Percentiles rank a stretch among this genome's conserved stretches.
These are phyloP conservation scores for Melieria omissa DNA, from an alignment of 2,888 invertebrate species.

Conservation along the genomic window DNA sequence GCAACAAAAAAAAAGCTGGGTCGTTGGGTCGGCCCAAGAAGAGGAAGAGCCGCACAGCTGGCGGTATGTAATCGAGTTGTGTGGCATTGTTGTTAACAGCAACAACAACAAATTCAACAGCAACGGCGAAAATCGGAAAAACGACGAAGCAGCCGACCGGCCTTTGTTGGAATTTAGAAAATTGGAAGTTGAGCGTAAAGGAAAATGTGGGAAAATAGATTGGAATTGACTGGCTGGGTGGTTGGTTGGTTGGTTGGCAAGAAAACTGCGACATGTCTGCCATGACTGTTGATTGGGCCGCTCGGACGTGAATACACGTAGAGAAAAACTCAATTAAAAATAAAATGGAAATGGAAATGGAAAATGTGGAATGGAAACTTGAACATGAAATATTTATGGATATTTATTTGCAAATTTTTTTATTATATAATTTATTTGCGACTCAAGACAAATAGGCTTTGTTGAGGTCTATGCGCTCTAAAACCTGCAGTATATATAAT, in stretches of 20 bases:
- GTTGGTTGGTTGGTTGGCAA: background rate
- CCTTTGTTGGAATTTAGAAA: slow-evolving; percentile 34
- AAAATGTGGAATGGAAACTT: too few relatives aligned
- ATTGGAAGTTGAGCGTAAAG: slow-evolving; percentile 12
- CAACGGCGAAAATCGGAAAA: slow-evolving; percentile 22
- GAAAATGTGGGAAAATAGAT: slow-evolving; percentile 24
- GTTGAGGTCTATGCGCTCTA: too few relatives aligned
- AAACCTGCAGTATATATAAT: too few relatives aligned
- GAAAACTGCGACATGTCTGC: background rate
- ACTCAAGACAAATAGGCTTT: too few relatives aligned
- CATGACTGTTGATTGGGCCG: background rate
- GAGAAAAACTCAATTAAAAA: too few relatives aligned
- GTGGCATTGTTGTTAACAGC: background rate
- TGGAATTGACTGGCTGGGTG: slow-evolving; percentile 15
- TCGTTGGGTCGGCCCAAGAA: slow-evolving; percentile 10
- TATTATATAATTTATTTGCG: too few relatives aligned
- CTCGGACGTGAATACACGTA: too few relatives aligned
- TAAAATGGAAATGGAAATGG: too few relatives aligned
- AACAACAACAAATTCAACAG: slow-evolving; percentile 17
- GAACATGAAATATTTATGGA: too few relatives aligned
- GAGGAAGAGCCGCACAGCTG: background rate
- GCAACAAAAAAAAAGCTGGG: background rate
- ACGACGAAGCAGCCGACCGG: slow-evolving; percentile 34
- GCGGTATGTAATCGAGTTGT: too few relatives aligned
- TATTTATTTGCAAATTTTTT: too few relatives aligned